phyloP scores from a whole-genome alignment of 2,888 invertebrate species.

The Heliconius aoede region DNA sequence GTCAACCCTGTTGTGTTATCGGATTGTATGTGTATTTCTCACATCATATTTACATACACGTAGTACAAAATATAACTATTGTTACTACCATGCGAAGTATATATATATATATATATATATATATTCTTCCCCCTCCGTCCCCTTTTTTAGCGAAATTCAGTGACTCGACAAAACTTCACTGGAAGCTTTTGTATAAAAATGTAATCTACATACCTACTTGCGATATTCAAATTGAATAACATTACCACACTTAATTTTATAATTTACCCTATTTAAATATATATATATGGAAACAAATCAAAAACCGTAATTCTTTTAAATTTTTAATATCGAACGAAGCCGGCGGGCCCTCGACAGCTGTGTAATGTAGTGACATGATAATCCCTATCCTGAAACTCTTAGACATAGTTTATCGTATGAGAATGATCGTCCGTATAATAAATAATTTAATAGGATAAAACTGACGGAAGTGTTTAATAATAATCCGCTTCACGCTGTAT shows the following conservation, averaged over 20 bases:
- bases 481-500: not conserved
- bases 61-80: not conserved
- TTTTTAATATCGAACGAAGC: constrained; percentile 46
- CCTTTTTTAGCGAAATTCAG: not conserved
- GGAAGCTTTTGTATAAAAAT: not conserved
- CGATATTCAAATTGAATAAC: not conserved
- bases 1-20: constrained; percentile 19
- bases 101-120: no score
- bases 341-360: constrained; percentile 54
- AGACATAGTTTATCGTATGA: constrained; percentile 50
- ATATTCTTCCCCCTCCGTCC: no score
- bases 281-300: not conserved
- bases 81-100: not conserved
- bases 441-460: constrained; percentile 53
- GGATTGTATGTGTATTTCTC: not conserved
- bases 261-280: not conserved
- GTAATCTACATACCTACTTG: not conserved
- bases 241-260: no score
- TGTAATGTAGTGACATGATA: constrained; percentile 63
- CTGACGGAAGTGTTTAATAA: constrained; percentile 15
- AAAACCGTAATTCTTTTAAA: constrained; percentile 32
- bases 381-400: constrained; percentile 54
- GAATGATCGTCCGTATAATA: constrained; percentile 61
- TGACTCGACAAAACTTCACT: not conserved
- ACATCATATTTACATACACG: not conserved